Evolutionary conservation across 2,888 invertebrate genomes (phyloP), one percentile per base, ranked within the genome.

Genomic region (Polietes domitor): DNA sequence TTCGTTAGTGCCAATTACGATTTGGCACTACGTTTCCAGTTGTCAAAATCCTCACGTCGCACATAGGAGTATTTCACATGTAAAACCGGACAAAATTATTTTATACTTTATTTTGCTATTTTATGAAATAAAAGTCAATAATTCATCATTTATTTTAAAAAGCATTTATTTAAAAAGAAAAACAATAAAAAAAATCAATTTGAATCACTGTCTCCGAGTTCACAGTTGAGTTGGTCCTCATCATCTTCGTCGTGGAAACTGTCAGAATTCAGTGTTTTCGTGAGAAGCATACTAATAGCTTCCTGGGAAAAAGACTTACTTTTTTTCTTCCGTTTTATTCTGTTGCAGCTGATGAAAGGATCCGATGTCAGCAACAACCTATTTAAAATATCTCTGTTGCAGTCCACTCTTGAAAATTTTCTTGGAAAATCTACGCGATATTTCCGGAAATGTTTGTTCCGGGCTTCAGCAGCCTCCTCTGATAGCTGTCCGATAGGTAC

Each of bases 361-460:
- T 53, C 9, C 19, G 21, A 53, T 21, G 53, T 53, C 53, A 53
- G 53, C 53, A 53, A 53, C 53, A 53, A 37, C 58, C 15, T 28
- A 61, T 61, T 61, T 61, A 61, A 61, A 53, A 53, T 53, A 53
- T 53, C 21, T 19, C 61, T 80, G 41, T 71, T 80, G 63, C 32
- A 32, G 28, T 63, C 63, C 32, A 32, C 63, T 32, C 63, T 63
- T 63, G 32, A 63, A 28, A 63, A 63, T 17, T 53, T 53, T 21
- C 21, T 53, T 53, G 19, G 21, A 53, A 53, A 53, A 21, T 53
- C 53, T 53, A 53, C 53, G 50, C 10, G 15, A 19, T 50, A 50
- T 50, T 50, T 50, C 1, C 50, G 17, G 50, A n/a, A 50, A 50
- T 50, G 50, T 50, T 50, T 50, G 50, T 50, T 50, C 50, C 50